These are phyloP conservation scores for Drosophila emarginata DNA, from an alignment of 2,888 invertebrate genomes.

Conservation along the genomic window DNA sequence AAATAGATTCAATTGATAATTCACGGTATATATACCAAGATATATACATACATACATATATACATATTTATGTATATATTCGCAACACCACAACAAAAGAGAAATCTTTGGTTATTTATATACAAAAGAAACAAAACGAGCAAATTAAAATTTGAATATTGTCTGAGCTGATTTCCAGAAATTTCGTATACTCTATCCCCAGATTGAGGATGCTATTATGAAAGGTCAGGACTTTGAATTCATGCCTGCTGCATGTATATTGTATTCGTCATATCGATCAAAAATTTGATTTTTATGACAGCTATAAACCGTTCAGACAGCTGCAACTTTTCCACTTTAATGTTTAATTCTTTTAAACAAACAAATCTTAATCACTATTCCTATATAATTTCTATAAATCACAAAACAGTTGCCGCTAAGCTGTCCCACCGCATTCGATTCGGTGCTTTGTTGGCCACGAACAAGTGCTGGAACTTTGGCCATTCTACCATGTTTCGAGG, in stretches of 20 bases:
- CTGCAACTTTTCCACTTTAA: slow-evolving; percentile 7
- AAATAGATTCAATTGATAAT: slow-evolving; percentile 9
- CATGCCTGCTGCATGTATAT: neutral
- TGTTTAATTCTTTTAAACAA: slow-evolving; percentile 1
- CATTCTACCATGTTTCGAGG: slow-evolving; percentile 89
- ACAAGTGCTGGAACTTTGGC: slow-evolving; percentile 88
- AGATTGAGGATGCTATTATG: neutral
- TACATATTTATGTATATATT: neutral
- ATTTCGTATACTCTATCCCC: neutral
- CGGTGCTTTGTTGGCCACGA: slow-evolving; percentile 92
- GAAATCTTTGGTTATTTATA: slow-evolving; percentile 3
- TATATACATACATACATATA: neutral
- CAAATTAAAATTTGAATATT: neutral
- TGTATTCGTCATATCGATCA: neutral
- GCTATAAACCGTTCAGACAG: neutral
- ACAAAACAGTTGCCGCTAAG: neutral
- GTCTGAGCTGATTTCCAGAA: neutral
- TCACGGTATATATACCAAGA: neutral
- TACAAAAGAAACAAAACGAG: neutral
- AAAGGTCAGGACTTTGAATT: slow-evolving; percentile 1
- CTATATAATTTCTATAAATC: neutral
- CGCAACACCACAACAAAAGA: neutral
- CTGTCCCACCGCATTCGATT: slow-evolving; percentile 89
- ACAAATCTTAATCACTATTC: slow-evolving; percentile 5
- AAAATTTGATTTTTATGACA: neutral